These are phyloP conservation scores for Lottia gigantea DNA, from an alignment of 2,888 invertebrate species.

Conservation along the genomic window DNA sequence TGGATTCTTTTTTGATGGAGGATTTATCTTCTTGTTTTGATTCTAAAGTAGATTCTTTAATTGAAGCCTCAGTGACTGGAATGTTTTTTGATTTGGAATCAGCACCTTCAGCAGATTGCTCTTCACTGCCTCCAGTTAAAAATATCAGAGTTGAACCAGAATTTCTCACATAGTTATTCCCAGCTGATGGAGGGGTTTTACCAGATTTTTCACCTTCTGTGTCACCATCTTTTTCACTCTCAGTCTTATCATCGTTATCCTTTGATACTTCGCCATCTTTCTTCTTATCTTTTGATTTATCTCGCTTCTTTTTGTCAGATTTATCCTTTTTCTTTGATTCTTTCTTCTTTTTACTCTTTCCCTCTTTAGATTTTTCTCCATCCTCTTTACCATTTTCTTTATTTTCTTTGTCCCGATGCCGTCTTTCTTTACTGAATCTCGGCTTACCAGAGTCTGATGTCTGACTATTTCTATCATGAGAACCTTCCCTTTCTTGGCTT, in stretches of 20 bases:
- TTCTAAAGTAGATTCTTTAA: slow-evolving; percentile 10
- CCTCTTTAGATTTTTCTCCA: slow-evolving; percentile 68
- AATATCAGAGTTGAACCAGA: slow-evolving; percentile 12
- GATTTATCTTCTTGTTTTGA: slow-evolving; percentile 13
- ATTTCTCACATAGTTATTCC: neutral
- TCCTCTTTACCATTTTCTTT: slow-evolving; percentile 69
- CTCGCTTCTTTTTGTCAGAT: slow-evolving; percentile 38
- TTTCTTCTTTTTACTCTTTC: slow-evolving; percentile 59
- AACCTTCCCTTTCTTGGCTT: slow-evolving; percentile 17
- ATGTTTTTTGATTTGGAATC: slow-evolving; percentile 17
- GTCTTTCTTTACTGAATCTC: slow-evolving; percentile 11
- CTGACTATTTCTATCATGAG: slow-evolving; percentile 16
- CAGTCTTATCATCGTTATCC: slow-evolving; percentile 68
- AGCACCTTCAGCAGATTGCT: slow-evolving; percentile 17
- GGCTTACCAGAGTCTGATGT: slow-evolving; percentile 11
- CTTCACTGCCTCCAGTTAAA: slow-evolving; percentile 10
- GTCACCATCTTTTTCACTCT: slow-evolving; percentile 37
- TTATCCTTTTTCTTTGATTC: slow-evolving; percentile 33
- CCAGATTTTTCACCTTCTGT: slow-evolving; percentile 18
- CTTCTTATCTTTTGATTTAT: slow-evolving; percentile 31
- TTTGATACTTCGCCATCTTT: slow-evolving; percentile 66
- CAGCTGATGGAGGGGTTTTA: neutral
- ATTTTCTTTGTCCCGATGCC: slow-evolving; percentile 17
- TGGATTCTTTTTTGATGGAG: slow-evolving; percentile 15
- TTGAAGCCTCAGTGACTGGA: neutral